phyloP scores from a whole-genome alignment of 2,888 invertebrate species.

The Polydrusus tereticollis region DNA sequence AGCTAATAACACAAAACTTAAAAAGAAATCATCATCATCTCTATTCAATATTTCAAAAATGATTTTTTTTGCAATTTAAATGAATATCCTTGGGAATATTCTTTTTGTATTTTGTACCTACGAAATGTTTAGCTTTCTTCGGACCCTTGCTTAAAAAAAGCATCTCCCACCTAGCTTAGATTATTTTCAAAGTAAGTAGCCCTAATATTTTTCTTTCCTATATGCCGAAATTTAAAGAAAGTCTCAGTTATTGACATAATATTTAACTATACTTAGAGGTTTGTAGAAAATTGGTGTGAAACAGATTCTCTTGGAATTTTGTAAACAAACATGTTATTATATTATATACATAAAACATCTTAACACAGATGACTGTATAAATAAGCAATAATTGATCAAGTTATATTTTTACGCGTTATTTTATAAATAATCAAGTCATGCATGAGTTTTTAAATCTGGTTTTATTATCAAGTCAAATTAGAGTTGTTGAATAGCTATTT shows the following conservation, averaged over 20 bases:
- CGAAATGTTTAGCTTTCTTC: too few relatives aligned
- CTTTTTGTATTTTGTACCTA: too few relatives aligned
- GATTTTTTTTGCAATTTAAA: too few relatives aligned
- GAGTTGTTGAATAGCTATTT: too few relatives aligned
- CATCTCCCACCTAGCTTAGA: too few relatives aligned
- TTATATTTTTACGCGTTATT: neutral
- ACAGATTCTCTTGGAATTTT: neutral
- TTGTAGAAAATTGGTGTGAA: neutral
- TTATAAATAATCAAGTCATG: slow-evolving; percentile 6
- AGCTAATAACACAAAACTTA: too few relatives aligned
- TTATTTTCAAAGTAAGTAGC: too few relatives aligned
- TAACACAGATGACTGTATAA: neutral
- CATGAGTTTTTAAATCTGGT: neutral
- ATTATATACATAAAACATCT: neutral
- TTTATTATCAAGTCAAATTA: neutral
- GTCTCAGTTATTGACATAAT: neutral
- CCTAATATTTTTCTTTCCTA: too few relatives aligned
- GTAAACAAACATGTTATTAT: neutral
- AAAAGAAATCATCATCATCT: too few relatives aligned
- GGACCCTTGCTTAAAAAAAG: too few relatives aligned
- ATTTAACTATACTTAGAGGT: neutral
- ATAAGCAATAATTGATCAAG: neutral
- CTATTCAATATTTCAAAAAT: too few relatives aligned
- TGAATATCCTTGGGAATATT: too few relatives aligned
- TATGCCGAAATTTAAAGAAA: neutral